A percentile compares a stretch with the other conserved stretches of the same genome.
Conservation (phyloP, 2,888 invertebrate genomes). For the Steinernema carpocapsae region DNA sequence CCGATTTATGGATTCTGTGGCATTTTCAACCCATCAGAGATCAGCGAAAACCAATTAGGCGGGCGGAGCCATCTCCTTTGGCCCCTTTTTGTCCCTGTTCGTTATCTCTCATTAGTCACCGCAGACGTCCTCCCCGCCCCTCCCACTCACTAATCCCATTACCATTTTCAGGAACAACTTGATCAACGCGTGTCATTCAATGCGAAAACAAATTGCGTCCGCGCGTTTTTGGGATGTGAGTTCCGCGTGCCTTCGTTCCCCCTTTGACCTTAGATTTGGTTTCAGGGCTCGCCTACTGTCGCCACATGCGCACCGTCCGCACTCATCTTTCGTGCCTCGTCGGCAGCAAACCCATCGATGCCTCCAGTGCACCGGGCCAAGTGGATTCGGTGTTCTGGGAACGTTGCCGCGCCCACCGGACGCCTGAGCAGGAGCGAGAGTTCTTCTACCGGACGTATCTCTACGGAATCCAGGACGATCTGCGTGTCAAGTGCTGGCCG, state of each 20-base stretch:
- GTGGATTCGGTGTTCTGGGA: slow-evolving; percentile 64
- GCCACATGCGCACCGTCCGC: slow-evolving; percentile 84
- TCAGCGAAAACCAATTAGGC: too few species aligned
- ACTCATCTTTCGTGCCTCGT: slow-evolving; percentile 89
- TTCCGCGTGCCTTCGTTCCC: slow-evolving; percentile 1
- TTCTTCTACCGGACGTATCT: slow-evolving; percentile 84
- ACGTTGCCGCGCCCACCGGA: slow-evolving; percentile 44
- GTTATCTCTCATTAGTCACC: neutral
- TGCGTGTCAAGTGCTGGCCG: slow-evolving; percentile 60
- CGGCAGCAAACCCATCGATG: slow-evolving; percentile 72
- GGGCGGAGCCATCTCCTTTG: too few species aligned
- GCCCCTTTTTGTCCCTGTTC: too few species aligned
- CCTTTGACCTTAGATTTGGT: neutral
- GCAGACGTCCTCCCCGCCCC: neutral
- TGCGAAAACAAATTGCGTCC: slow-evolving; percentile 92
- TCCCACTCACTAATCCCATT: neutral
- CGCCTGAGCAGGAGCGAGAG: slow-evolving; percentile 71
- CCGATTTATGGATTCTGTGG: too few species aligned
- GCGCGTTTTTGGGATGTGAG: slow-evolving; percentile 89
- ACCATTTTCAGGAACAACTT: slow-evolving; percentile 72
- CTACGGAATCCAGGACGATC: slow-evolving; percentile 78
- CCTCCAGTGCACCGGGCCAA: slow-evolving; percentile 45
- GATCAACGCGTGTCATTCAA: slow-evolving; percentile 86
- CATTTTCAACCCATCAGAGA: too few species aligned
- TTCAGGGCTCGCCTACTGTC: slow-evolving; percentile 83